Conservation (phyloP, 2,113 vertebrate species). For the Spea bombifrons region DNA sequence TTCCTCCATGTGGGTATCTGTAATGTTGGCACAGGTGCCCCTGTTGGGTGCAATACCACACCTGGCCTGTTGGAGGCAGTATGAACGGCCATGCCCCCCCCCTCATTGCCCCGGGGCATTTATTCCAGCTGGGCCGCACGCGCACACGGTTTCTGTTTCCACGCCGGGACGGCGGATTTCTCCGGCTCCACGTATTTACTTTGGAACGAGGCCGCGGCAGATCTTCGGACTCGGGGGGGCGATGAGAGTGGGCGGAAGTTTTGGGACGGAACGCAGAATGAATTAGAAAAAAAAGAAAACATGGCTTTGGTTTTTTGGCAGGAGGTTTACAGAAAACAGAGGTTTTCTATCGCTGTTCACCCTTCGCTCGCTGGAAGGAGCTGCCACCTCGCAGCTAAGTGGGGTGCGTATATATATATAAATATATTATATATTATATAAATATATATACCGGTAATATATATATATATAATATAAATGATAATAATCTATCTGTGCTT, state of each 20-base stretch:
- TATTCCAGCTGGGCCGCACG: neutral
- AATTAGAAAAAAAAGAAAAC: conserved; percentile 21
- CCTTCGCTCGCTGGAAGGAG: conserved; percentile 15
- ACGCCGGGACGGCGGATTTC: conserved; percentile 41
- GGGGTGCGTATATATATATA: too few relatives aligned
- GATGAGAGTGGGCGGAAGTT: conserved; percentile 49
- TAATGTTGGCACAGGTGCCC: too few relatives aligned
- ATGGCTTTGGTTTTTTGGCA: conserved; percentile 37
- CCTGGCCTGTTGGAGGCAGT: too few relatives aligned
- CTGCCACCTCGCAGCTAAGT: too few relatives aligned
- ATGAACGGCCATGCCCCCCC: too few relatives aligned
- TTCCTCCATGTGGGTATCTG: too few relatives aligned
- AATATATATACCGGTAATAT: too few relatives aligned
- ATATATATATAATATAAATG: too few relatives aligned
- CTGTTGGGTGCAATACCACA: too few relatives aligned
- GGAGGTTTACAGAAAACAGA: conserved; percentile 5
- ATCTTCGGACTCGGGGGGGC: conserved; percentile 52
- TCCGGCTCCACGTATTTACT: conserved; percentile 48
- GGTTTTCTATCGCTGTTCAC: conserved; percentile 17
- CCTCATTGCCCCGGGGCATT: too few relatives aligned
- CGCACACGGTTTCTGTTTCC: conserved; percentile 19
- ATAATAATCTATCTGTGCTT: too few relatives aligned
- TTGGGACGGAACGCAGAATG: conserved; percentile 53
- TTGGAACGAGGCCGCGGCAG: conserved; percentile 47
- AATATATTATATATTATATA: too few relatives aligned